Conservation (phyloP, 2,888 invertebrate species). For the Allacma fusca region DNA sequence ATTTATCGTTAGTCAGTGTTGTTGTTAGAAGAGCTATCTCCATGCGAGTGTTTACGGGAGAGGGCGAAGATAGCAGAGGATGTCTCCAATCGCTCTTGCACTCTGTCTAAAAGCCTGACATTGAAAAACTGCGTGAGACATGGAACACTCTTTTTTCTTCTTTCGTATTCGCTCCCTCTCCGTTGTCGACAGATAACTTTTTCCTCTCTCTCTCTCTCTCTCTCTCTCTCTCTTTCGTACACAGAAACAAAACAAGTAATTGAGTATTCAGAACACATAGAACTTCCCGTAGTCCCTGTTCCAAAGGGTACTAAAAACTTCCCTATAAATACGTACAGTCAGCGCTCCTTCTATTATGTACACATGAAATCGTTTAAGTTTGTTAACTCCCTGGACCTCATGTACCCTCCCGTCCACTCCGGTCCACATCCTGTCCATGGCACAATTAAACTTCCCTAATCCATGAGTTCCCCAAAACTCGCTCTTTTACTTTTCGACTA, state of each 20-base stretch:
- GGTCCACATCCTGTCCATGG: constrained; percentile 13
- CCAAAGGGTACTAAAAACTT: background rate
- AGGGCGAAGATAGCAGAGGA: constrained; percentile 9
- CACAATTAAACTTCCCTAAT: background rate
- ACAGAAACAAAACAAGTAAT: constrained; percentile 42
- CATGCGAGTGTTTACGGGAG: background rate
- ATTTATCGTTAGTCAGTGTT: too few species aligned
- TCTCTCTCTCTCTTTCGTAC: constrained; percentile 24
- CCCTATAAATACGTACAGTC: background rate
- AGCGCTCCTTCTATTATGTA: background rate
- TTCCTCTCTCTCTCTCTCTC: background rate
- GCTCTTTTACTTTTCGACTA: too few species aligned
- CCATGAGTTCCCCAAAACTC: too few species aligned
- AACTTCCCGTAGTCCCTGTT: constrained; percentile 35
- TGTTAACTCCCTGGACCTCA: background rate
- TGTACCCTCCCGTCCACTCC: background rate
- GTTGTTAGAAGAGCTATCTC: background rate
- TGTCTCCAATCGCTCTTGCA: constrained; percentile 41
- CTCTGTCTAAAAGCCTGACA: constrained; percentile 39
- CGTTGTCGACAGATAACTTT: background rate
- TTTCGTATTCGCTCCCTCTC: background rate
- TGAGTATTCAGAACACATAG: constrained; percentile 36
- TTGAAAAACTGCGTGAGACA: constrained; percentile 49
- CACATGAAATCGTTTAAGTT: constrained; percentile 16
- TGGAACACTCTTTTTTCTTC: constrained; percentile 41